Conservation (phyloP, 37 sponge, comb jelly and placozoan species). For the Chondrilla cf. caribensis region DNA sequence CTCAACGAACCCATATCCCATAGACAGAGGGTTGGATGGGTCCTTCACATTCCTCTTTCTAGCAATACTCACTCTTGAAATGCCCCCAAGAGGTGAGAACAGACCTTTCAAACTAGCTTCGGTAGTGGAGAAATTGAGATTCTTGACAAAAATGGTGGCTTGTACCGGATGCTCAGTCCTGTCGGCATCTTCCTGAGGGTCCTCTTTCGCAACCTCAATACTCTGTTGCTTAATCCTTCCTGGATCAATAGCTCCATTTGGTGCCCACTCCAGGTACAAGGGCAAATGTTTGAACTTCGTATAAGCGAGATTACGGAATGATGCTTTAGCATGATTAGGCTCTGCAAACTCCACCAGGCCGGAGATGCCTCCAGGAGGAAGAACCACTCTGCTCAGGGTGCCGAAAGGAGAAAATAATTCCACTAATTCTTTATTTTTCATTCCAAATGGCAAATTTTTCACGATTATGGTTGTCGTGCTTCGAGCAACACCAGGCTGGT, state of each 20-base stretch:
- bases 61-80: conserved; percentile 21
- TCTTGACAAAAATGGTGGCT: conserved; percentile 89
- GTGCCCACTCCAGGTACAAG: conserved; percentile 98
- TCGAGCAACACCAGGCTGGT: conserved; percentile 49
- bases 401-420: conserved; percentile 83
- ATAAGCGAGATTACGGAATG: conserved; percentile 84
- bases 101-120: conserved; percentile 54
- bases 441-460: conserved; percentile 89
- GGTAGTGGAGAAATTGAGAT: conserved; percentile 87
- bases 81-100: conserved; percentile 45
- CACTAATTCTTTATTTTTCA: conserved; percentile 55
- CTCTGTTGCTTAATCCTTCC: conserved; percentile 23
- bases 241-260: conserved; percentile 47
- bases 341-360: conserved; percentile 85
- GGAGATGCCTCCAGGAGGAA: conserved; percentile 92
- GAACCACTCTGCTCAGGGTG: conserved; percentile 52
- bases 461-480: conserved; percentile 84
- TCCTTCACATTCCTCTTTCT: conserved; percentile 66
- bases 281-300: conserved; percentile 90
- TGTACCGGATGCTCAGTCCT: conserved; percentile 4
- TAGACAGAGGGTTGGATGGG: conserved; percentile 65
- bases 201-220: neutral
- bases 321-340: conserved; percentile 63
- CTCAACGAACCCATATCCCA: conserved; percentile 97
- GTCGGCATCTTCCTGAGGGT: conserved; percentile 2